Evolutionary conservation across 2,797 vertebrate genomes (phyloP).

Genomic region (Cyclura pinguis): DNA sequence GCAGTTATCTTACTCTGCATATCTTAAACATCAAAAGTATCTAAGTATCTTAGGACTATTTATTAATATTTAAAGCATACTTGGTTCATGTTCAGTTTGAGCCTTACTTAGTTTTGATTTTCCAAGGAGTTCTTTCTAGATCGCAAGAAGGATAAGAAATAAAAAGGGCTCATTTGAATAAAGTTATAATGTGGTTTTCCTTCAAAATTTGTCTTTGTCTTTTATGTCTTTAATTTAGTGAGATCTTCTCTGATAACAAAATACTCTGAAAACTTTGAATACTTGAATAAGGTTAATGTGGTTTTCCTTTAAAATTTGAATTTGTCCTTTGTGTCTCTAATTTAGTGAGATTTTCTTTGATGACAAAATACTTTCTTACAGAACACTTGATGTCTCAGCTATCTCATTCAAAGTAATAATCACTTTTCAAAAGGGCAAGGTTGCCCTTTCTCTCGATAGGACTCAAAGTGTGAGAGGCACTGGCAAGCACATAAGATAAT

Average conservation of each 20-base stretch:
- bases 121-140: background rate
- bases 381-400: background rate
- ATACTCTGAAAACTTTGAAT: background rate
- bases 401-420: background rate
- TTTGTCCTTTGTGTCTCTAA: background rate
- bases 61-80: constrained; percentile 11
- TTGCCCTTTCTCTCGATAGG: background rate
- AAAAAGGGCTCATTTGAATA: constrained; percentile 1
- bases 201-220: background rate
- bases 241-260: background rate
- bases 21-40: background rate
- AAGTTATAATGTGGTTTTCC: background rate
- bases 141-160: constrained; percentile 10
- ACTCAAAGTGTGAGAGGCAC: background rate
- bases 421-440: background rate
- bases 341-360: background rate
- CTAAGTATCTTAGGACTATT: background rate
- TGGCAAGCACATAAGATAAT: background rate
- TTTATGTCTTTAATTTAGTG: background rate
- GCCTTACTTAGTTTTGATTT: constrained; percentile 36
- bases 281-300: background rate
- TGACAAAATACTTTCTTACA: background rate
- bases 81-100: constrained; percentile 1
- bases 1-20: background rate
- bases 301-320: background rate